Percentiles rank a stretch among this genome's conserved stretches.
Conservation (phyloP, 2,888 invertebrate genomes). For the Cataglyphis rosenhaueri region DNA sequence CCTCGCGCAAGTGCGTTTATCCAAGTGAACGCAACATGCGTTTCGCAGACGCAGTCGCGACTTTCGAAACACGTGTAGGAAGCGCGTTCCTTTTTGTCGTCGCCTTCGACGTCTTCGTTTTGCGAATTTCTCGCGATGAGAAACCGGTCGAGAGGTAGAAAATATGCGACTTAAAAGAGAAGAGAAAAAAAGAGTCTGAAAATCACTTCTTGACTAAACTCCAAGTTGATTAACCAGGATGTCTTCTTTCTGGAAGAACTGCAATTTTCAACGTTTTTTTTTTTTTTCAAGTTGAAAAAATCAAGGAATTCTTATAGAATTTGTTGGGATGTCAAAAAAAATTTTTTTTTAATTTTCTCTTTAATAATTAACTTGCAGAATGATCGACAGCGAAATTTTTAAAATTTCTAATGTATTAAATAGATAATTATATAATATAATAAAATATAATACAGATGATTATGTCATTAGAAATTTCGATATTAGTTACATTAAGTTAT, state of each 20-base stretch:
- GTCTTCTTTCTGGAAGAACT: too few species aligned
- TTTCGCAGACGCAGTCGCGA: neutral
- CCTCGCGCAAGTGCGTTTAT: neutral
- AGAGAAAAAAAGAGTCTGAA: neutral
- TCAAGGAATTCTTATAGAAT: too few species aligned
- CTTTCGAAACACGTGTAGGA: conserved; percentile 8
- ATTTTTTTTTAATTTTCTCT: too few species aligned
- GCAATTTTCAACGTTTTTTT: too few species aligned
- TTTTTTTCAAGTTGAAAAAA: too few species aligned
- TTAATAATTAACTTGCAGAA: neutral
- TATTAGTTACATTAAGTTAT: neutral
- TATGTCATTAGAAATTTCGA: neutral
- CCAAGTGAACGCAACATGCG: neutral
- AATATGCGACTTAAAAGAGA: neutral
- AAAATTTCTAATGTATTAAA: neutral
- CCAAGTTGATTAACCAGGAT: neutral
- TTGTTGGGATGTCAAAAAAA: too few species aligned
- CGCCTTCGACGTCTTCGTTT: neutral
- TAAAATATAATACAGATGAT: neutral
- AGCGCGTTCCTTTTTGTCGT: neutral
- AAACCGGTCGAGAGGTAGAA: neutral
- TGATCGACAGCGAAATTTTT: neutral
- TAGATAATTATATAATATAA: neutral
- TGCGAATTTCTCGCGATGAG: neutral
- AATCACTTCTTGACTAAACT: neutral